Base-by-base conservation (phyloP, 2,113 vertebrate species). In the Gallinago media region DNA sequence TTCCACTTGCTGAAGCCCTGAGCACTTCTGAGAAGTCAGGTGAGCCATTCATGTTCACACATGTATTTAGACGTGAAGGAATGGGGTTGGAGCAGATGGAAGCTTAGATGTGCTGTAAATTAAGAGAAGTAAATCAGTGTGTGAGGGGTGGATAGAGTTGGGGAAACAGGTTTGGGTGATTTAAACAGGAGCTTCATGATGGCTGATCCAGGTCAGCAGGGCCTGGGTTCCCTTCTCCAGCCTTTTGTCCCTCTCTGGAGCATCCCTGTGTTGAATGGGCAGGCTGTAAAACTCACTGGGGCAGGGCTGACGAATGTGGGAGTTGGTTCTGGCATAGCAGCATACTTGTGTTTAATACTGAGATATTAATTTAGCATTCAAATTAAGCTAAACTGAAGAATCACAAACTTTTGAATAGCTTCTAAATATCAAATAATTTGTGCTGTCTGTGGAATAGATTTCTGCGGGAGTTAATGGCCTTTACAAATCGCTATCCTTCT, bases 251-350 rank as follows among this genome's bases (percentile, higher is more conserved):
- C 6, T 46, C 15, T 89, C 22, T 9, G 2, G 15, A 75, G 47
- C 52, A 14, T 44, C 25, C 29, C 31, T 0, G 0, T 16, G 19
- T 47, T 54, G 74, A 59, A 25, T 0, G 11, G 27, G 20, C 34
- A 40, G 27, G 74, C 25, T 42, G 56, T 80, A 36, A 44, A 80
- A 56, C 58, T 61, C 0, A 0, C 52, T 50, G 62, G 34, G 77
- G 15, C 58, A 44, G 13, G 5, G 18, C 17, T 14, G 21, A 21
- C 58, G 32, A 27, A 47, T 1, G 23, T 54, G 54, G 46, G 55
- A 73, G 25, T 18, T 90, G 62, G 27, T 58, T 92, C 66, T 85
- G 62, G 26, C 8, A 15, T 67, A 0, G 4, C 47, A 21, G 21
- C 12, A 1, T 93, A 12, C 15, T 74, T 32, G 31, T 34, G 13